Evolutionary conservation across 2,113 vertebrate species (phyloP).

Genomic region (Synchiropus splendidus): DNA sequence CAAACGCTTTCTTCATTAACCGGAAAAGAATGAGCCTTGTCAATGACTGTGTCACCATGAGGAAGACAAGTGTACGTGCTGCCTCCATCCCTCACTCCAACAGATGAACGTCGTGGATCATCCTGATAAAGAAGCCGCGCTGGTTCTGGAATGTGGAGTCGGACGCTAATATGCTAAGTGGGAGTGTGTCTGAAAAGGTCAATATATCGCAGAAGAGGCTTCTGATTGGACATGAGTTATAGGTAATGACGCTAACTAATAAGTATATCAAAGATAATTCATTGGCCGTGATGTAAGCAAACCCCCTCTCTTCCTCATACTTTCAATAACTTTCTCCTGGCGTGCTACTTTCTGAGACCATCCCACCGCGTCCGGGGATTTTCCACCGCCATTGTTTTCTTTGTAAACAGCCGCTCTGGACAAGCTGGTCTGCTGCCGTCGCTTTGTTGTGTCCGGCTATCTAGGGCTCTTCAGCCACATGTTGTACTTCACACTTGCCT

Average conservation of each 20-base stretch:
- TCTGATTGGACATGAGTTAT: conserved; percentile 73
- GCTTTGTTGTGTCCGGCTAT: conserved; percentile 68
- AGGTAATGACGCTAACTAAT: conserved; percentile 75
- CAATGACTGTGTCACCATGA: conserved; percentile 44
- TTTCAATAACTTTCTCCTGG: conserved; percentile 1
- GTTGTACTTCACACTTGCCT: conserved; percentile 77
- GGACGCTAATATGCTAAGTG: conserved; percentile 66
- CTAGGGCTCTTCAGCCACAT: conserved; percentile 64
- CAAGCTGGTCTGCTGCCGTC: conserved; percentile 39
- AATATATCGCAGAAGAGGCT: conserved; percentile 77
- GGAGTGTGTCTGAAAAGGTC: conserved; percentile 64
- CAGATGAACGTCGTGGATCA: conserved; percentile 56
- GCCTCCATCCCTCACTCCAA: conserved; percentile 50
- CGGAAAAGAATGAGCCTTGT: conserved; percentile 57
- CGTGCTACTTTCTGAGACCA: conserved; percentile 22
- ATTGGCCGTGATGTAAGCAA: conserved; percentile 73
- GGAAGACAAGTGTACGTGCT: conserved; percentile 44
- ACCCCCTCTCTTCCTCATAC: not conserved
- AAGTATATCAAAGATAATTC: conserved; percentile 80
- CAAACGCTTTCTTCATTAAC: conserved; percentile 40
- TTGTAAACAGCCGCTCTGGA: conserved; percentile 46
- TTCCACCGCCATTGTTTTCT: conserved; percentile 51
- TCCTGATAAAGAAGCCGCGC: conserved; percentile 47
- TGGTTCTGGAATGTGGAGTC: conserved; percentile 47
- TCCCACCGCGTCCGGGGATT: conserved; percentile 36